These are phyloP conservation scores for Drymonia ruficornis DNA, from an alignment of 2,888 invertebrate species.

Conservation along the genomic window DNA sequence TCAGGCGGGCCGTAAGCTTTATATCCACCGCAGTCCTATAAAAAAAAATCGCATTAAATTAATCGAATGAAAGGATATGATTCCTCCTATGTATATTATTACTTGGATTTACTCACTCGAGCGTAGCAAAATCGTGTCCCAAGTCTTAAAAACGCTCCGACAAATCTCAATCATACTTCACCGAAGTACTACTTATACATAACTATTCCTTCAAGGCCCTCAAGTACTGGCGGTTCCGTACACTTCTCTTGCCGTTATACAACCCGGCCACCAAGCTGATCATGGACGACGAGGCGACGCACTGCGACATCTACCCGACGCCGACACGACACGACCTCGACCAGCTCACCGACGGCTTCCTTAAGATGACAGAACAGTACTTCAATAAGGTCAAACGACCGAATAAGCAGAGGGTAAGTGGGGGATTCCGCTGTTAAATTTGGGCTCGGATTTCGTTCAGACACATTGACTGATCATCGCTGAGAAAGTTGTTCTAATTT, in stretches of 20 bases:
- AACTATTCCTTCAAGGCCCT: conserved; percentile 84
- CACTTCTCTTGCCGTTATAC: conserved; percentile 93
- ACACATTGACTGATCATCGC: conserved; percentile 21
- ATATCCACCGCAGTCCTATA: too few species aligned
- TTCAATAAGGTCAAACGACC: conserved; percentile 95
- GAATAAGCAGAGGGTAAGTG: conserved; percentile 91
- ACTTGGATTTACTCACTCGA: too few species aligned
- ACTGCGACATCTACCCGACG: conserved; percentile 94
- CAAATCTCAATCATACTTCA: too few species aligned
- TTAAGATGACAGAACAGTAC: conserved; percentile 93
- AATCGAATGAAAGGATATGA: too few species aligned
- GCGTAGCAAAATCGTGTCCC: too few species aligned
- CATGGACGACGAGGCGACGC: conserved; percentile 87
- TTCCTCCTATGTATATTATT: too few species aligned
- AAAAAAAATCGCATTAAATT: too few species aligned
- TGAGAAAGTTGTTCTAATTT: too few species aligned
- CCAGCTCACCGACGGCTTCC: conserved; percentile 89
- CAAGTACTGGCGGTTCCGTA: conserved; percentile 96
- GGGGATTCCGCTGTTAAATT: neutral
- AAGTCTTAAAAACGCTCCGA: too few species aligned
- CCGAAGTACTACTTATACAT: too few species aligned
- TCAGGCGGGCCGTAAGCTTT: too few species aligned
- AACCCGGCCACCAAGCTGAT: conserved; percentile 92
- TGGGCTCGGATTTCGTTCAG: conserved; percentile 1
- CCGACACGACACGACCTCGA: conserved; percentile 86